A percentile compares a stretch with the other conserved stretches of the same genome.
Conservation (phyloP, 2,113 vertebrate genomes). For the Bujurquina vittata region DNA sequence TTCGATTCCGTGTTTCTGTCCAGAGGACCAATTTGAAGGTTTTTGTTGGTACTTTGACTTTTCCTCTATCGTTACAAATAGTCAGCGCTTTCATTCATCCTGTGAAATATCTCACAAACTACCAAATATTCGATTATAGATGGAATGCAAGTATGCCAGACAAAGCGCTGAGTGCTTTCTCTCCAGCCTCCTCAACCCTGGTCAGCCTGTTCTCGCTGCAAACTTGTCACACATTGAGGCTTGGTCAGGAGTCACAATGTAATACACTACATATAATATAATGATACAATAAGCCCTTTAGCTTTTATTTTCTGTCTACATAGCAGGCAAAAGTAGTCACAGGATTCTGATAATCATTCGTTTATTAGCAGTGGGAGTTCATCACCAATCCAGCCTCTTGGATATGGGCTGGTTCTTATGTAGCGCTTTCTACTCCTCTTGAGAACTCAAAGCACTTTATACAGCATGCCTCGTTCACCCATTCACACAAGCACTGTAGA, state of each 20-base stretch:
- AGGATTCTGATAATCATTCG: neutral
- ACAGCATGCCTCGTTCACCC: too few relatives aligned
- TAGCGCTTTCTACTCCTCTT: too few relatives aligned
- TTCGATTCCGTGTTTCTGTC: neutral
- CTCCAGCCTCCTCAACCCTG: neutral
- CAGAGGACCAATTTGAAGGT: neutral
- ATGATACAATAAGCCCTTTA: neutral
- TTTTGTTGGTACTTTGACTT: neutral
- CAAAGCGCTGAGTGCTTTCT: neutral
- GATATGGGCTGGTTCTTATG: too few relatives aligned
- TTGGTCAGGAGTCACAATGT: neutral
- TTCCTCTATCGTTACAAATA: neutral
- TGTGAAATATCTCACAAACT: too few relatives aligned
- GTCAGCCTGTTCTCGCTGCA: neutral
- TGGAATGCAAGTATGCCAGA: neutral
- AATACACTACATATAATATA: neutral
- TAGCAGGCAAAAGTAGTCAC: neutral
- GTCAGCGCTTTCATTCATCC: neutral
- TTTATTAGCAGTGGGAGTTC: neutral
- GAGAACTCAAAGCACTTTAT: too few relatives aligned
- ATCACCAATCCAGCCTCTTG: neutral
- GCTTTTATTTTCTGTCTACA: neutral
- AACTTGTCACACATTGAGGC: neutral
- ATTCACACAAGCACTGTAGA: too few relatives aligned
- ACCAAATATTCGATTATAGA: too few relatives aligned